Conservation (phyloP, 2,888 invertebrate genomes). For the Fissipunctia ypsillon region DNA sequence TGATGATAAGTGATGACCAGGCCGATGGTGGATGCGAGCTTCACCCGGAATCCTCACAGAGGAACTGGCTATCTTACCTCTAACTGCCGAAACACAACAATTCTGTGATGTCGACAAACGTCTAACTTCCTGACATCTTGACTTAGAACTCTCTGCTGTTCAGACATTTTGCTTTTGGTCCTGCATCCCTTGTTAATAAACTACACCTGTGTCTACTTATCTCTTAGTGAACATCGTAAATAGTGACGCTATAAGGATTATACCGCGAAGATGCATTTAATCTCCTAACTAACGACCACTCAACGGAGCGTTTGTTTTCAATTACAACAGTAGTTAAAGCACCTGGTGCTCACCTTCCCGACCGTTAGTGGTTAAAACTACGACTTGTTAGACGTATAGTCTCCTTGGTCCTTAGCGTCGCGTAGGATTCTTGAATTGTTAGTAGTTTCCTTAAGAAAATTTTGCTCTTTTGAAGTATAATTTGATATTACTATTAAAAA, state of each 20-base stretch:
- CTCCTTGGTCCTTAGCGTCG: background rate
- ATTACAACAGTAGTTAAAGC: slow-evolving; percentile 36
- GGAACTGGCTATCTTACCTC: too few relatives aligned
- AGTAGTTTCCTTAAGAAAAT: background rate
- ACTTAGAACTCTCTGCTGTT: too few relatives aligned
- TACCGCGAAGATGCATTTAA: slow-evolving; percentile 36
- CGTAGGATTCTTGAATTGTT: background rate
- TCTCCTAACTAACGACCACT: slow-evolving; percentile 48
- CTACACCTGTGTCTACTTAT: too few relatives aligned
- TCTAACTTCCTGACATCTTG: too few relatives aligned
- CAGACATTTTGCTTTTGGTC: background rate
- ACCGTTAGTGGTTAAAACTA: slow-evolving; percentile 35
- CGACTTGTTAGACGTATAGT: background rate
- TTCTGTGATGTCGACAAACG: too few relatives aligned
- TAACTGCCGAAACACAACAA: too few relatives aligned
- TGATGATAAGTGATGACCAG: too few relatives aligned
- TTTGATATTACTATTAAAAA: background rate
- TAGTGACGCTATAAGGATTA: slow-evolving; percentile 19
- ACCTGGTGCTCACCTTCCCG: slow-evolving; percentile 31
- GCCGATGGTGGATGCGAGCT: too few relatives aligned
- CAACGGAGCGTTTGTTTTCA: slow-evolving; percentile 46
- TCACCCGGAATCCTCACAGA: too few relatives aligned
- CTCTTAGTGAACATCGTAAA: slow-evolving; percentile 26
- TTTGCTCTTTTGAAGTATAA: background rate
- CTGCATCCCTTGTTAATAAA: too few relatives aligned